Evolutionary conservation across 2,888 invertebrate species (phyloP), one percentile per base, ranked within the genome.

Genomic region (Dynastes tityus): DNA sequence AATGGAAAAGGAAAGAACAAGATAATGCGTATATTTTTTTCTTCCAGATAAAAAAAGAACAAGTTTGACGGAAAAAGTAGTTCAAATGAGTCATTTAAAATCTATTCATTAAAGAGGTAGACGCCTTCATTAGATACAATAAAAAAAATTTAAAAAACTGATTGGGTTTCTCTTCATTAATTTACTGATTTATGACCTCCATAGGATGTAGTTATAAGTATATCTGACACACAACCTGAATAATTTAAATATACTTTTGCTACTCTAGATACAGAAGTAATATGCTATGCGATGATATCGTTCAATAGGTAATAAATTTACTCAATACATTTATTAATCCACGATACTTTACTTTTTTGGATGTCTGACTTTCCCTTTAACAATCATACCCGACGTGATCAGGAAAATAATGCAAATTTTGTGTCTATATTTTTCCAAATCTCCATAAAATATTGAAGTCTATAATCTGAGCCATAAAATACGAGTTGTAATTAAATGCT

Each of bases 111-210:
- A 45, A 61, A 45, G 45, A 61, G 27, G 11, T n/a, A 27, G 40
- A 27, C 61, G 45, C 40, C n/a, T 40, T 55, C 55, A 68, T 68
- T 71, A 71, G 32, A 37, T 55, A 32, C 16, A 11, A 71, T 55
- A 65, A 40, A 64, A 65, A 55, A 63, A 4, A 53, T 16, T 53
- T 1, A 0, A 22, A 53, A 37, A 65, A 70, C 11, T 13, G 27
- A 61, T 61, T 74, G 22, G 45, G 49, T 74, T 74, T 74, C 73
- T 74, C 61, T 61, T 61, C 61, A 32, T 61, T 61, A 74, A 45
- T 74, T 73, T 2, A 45, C 4, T 74, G 61, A 74, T 74, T 63
- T 27, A 74, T 49, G 40, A 51, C n/a, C 51, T 40, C 27, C 58
- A 9, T 51, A 16, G 55, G 16, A 22, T 58, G 16, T 49, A 67